Evolutionary conservation across 2,888 invertebrate species (phyloP).

Genomic region (Pyrocoelia pectoralis): DNA sequence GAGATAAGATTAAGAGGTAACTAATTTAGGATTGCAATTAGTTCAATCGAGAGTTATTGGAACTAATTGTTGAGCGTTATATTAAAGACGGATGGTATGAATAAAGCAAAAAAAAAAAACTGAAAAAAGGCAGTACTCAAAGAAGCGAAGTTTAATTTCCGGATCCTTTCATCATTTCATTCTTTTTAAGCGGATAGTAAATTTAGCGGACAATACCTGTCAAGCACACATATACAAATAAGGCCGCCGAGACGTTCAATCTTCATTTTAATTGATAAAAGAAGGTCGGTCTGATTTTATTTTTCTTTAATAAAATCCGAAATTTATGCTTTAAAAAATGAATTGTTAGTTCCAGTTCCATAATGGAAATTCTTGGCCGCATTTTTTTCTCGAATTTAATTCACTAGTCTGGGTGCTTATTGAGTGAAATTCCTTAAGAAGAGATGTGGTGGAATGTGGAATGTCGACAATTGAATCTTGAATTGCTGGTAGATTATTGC

Average conservation of each 20-base stretch:
- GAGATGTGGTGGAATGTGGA: conserved; percentile 41
- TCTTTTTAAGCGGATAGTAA: neutral
- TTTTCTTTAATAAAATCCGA: no score
- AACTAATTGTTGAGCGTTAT: neutral
- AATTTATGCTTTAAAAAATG: no score
- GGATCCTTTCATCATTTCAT: neutral
- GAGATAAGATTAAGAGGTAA: neutral
- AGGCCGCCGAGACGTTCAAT: neutral
- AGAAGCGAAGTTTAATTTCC: neutral
- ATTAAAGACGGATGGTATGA: neutral
- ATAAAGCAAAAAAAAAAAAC: neutral
- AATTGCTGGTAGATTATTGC: conserved; percentile 38
- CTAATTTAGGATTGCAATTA: neutral
- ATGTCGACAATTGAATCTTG: conserved; percentile 45
- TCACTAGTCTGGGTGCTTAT: conserved; percentile 47
- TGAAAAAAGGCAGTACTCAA: neutral
- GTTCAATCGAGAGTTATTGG: neutral
- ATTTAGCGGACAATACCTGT: conserved; percentile 1
- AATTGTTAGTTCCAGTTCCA: conserved; percentile 43
- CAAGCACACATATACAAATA: neutral
- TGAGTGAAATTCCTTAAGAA: conserved; percentile 46
- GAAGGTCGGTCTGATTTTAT: neutral
- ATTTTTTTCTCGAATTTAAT: conserved; percentile 49
- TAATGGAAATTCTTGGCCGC: conserved; percentile 49
- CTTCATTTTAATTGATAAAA: conserved; percentile 1